A percentile compares a stretch with the other conserved stretches of the same genome.
These are phyloP conservation scores for Sinosuthora webbiana DNA, from an alignment of 2,113 vertebrate species.

Conservation along the genomic window DNA sequence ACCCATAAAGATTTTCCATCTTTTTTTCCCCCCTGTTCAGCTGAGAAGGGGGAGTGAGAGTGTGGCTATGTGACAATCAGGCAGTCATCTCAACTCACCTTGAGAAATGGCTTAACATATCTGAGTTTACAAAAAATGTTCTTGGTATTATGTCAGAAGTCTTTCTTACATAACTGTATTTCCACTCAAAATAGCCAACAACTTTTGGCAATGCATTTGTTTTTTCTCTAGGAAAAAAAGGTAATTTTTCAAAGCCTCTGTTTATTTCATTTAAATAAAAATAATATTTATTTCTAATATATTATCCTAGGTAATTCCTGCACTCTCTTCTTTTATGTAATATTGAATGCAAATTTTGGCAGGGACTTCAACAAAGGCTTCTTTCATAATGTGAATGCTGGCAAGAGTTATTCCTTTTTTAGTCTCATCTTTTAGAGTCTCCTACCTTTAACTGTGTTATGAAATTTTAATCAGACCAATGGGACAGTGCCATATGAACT, in stretches of 20 bases:
- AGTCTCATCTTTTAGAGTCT: not conserved
- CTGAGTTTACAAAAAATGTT: not conserved
- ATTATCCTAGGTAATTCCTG: not conserved
- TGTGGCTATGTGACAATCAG: not conserved
- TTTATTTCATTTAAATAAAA: not conserved
- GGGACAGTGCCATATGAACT: not conserved
- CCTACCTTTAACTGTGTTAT: not conserved
- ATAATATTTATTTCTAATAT: not conserved
- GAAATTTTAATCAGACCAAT: not conserved
- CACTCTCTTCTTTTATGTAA: not conserved
- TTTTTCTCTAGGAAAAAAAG: not conserved
- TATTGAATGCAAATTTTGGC: not conserved
- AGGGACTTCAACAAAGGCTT: not conserved
- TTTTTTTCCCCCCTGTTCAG: accelerated
- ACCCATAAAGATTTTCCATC: not conserved
- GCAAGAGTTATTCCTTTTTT: not conserved
- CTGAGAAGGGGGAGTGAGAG: not conserved
- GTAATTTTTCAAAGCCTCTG: not conserved
- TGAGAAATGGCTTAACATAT: not conserved
- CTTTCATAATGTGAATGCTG: not conserved
- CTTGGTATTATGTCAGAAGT: not conserved
- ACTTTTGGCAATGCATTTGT: not conserved
- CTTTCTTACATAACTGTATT: not conserved
- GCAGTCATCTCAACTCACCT: not conserved
- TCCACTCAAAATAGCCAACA: not conserved